Evolutionary conservation across 2,797 vertebrate species (phyloP).

Genomic region (Geotria australis): DNA sequence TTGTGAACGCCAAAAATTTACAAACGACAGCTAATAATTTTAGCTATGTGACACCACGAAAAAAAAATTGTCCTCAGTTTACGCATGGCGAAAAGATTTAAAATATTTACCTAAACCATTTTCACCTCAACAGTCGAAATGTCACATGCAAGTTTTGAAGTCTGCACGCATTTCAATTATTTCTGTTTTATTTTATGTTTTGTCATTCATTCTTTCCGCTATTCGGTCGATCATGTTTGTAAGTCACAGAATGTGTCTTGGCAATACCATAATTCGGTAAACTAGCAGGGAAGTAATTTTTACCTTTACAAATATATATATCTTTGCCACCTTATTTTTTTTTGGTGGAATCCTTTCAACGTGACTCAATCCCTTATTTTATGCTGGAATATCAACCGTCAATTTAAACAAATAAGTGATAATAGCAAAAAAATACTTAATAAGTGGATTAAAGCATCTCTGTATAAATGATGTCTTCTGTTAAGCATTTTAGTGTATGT

Average conservation of each 20-base stretch:
- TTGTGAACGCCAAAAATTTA: slow-evolving; percentile 19
- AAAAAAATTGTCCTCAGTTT: slow-evolving; percentile 4
- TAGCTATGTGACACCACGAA: not conserved
- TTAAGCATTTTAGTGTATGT: no score
- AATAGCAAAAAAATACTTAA: no score
- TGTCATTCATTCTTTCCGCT: no score
- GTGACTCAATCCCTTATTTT: no score
- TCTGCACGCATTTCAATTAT: slow-evolving; percentile 1
- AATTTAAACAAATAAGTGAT: no score
- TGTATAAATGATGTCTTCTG: no score
- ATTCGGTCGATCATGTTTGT: no score
- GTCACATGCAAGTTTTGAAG: slow-evolving; percentile 39
- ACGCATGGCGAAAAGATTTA: slow-evolving; percentile 13
- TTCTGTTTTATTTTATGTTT: no score
- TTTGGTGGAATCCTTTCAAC: slow-evolving; percentile 10
- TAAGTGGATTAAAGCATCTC: no score
- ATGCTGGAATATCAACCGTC: no score
- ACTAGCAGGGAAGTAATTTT: slow-evolving; percentile 11
- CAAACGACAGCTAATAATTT: slow-evolving; percentile 9
- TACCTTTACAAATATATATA: slow-evolving; percentile 6
- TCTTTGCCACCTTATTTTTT: slow-evolving; percentile 18
- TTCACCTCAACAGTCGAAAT: slow-evolving; percentile 57
- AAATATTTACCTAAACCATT: slow-evolving; percentile 34
- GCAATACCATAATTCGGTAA: slow-evolving; percentile 7
- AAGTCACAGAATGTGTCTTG: slow-evolving; percentile 4